phyloP scores from a whole-genome alignment of 64 coral and sea anemone species.

The Anthopleura sola region DNA sequence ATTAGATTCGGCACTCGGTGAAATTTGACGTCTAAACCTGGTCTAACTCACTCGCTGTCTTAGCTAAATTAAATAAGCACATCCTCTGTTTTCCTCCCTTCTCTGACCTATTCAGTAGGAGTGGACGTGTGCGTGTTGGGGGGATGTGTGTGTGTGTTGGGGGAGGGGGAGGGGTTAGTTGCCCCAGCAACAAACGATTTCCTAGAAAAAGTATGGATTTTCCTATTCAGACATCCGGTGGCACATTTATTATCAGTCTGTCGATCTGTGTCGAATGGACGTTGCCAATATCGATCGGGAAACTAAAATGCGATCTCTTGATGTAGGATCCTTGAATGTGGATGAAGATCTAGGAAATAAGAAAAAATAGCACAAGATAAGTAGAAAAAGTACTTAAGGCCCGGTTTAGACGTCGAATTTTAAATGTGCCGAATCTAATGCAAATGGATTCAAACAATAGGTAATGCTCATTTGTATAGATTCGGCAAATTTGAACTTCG shows the following conservation, averaged over 20 bases:
- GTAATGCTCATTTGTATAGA: too few species aligned
- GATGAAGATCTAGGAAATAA: not conserved
- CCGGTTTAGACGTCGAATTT: too few species aligned
- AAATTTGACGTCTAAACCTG: too few species aligned
- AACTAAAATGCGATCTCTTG: not conserved
- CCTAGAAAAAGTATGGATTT: not conserved
- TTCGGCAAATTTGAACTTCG: too few species aligned
- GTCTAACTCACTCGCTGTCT: too few species aligned
- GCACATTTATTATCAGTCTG: not conserved
- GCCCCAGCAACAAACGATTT: not conserved
- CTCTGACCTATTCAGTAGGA: too few species aligned
- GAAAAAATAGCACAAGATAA: not conserved
- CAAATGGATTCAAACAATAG: too few species aligned
- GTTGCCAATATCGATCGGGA: conserved; percentile 15
- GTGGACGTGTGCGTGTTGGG: too few species aligned
- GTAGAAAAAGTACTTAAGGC: not conserved
- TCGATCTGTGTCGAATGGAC: conserved; percentile 13
- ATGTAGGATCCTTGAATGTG: not conserved
- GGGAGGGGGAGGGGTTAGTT: not conserved
- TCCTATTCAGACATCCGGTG: not conserved
- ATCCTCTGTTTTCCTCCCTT: too few species aligned
- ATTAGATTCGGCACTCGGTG: too few species aligned
- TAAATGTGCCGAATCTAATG: too few species aligned
- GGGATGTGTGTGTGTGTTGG: not conserved
- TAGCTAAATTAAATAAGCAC: too few species aligned